These are phyloP conservation scores for Parazoanthus darwini DNA, from an alignment of 92 coral and sea anemone species.

Conservation along the genomic window DNA sequence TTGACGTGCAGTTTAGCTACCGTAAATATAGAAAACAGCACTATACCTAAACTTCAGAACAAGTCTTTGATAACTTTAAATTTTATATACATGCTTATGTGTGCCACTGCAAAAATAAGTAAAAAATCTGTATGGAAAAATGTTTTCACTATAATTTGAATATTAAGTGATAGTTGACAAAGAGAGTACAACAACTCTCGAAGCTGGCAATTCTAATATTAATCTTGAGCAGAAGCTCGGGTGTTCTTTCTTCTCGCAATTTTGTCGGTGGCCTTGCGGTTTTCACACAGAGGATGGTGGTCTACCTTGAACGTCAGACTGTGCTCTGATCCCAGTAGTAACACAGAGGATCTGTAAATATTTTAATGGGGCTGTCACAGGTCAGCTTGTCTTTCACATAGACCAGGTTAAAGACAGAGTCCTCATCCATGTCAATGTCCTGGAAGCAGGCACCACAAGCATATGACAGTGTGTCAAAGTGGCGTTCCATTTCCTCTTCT, in stretches of 20 bases:
- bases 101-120: too few relatives aligned
- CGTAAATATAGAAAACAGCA: too few relatives aligned
- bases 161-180: background rate
- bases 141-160: conserved; percentile 1
- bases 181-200: background rate
- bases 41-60: too few relatives aligned
- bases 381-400: conserved; percentile 53
- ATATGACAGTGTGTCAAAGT: conserved; percentile 47
- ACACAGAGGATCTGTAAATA: conserved; percentile 47
- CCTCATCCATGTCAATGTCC: conserved; percentile 43
- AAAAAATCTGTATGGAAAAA: background rate
- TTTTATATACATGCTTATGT: too few relatives aligned
- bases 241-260: conserved; percentile 13
- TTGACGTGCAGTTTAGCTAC: too few relatives aligned
- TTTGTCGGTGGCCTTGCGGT: conserved; percentile 30
- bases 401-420: background rate
- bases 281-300: conserved; percentile 41
- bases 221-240: background rate
- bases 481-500: conserved; percentile 43
- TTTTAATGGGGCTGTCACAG: conserved; percentile 47
- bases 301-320: conserved; percentile 19
- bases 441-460: conserved; percentile 53
- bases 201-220: background rate
- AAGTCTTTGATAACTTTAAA: too few relatives aligned
- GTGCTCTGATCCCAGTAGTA: conserved; percentile 41